These are phyloP conservation scores for Taeniopygia guttata DNA, from an alignment of 2,797 vertebrate species.

Conservation along the genomic window DNA sequence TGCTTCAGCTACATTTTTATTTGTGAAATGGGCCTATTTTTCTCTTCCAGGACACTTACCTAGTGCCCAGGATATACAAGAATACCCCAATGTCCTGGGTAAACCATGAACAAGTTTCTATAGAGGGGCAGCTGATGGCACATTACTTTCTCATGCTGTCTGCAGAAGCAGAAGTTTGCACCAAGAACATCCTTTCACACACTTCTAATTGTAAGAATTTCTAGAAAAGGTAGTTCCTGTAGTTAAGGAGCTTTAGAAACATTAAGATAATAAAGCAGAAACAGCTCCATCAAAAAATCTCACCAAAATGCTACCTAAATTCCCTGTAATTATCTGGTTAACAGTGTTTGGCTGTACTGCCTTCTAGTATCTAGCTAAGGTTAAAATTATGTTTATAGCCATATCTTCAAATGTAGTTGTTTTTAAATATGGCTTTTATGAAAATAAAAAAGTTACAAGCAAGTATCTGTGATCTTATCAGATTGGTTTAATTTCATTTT, in stretches of 20 bases:
- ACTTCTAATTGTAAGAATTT: conserved; percentile 78
- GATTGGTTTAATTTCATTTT: background rate
- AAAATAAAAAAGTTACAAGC: background rate
- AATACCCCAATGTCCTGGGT: conserved; percentile 71
- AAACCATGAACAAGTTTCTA: conserved; percentile 77
- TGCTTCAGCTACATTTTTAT: background rate
- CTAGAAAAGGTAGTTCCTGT: conserved; percentile 75
- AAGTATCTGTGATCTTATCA: background rate
- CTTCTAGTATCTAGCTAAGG: background rate
- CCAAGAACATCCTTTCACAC: conserved; percentile 79
- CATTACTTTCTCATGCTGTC: conserved; percentile 80
- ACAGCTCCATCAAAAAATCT: background rate
- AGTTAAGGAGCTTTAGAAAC: conserved; percentile 19
- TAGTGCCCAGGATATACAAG: conserved; percentile 74
- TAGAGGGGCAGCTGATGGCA: conserved; percentile 79
- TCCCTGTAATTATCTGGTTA: conserved; percentile 18
- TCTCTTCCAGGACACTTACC: conserved; percentile 63
- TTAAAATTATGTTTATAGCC: background rate
- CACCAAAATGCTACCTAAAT: background rate
- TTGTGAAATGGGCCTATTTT: background rate
- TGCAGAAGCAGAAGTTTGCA: conserved; percentile 82
- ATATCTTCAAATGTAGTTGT: background rate
- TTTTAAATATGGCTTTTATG: background rate
- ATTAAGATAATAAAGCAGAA: background rate
- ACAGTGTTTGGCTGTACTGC: background rate